Percentiles rank a stretch among this genome's conserved stretches.
These are phyloP conservation scores for Microchrysa polita DNA, from an alignment of 2,888 invertebrate genomes.

Conservation along the genomic window DNA sequence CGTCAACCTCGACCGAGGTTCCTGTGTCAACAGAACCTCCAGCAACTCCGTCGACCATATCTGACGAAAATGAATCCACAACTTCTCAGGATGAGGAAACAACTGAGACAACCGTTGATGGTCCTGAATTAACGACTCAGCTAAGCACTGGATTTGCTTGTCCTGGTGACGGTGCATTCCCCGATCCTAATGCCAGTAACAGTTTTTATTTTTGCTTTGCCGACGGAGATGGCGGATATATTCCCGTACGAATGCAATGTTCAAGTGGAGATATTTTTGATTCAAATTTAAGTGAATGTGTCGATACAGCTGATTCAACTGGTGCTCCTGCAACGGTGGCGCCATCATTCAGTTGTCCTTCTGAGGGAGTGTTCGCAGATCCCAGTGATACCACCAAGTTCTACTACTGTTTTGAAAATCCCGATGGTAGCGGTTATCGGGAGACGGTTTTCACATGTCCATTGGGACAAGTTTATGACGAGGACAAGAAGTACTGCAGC, in stretches of 20 bases:
- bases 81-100: too few relatives aligned
- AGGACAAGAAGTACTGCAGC: slow-evolving; percentile 5
- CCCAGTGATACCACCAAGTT: slow-evolving; percentile 12
- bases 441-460: background rate
- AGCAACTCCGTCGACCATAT: too few relatives aligned
- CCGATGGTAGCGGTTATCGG: slow-evolving; percentile 14
- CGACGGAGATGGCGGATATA: slow-evolving; percentile 10
- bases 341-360: slow-evolving; percentile 10
- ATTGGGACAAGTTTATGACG: slow-evolving; percentile 1
- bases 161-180: background rate
- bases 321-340: background rate
- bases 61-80: too few relatives aligned
- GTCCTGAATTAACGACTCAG: slow-evolving; percentile 5
- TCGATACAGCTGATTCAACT: background rate
- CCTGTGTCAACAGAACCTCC: too few relatives aligned
- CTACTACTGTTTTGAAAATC: slow-evolving; percentile 14
- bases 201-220: slow-evolving; percentile 20
- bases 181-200: slow-evolving; percentile 1
- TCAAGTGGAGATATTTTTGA: background rate
- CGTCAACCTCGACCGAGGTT: too few relatives aligned
- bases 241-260: background rate
- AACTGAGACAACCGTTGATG: background rate
- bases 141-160: background rate
- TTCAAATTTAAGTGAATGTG: background rate
- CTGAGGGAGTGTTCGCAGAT: slow-evolving; percentile 27